phyloP scores from a whole-genome alignment of 2,113 vertebrate species.

The Oceanites oceanicus region DNA sequence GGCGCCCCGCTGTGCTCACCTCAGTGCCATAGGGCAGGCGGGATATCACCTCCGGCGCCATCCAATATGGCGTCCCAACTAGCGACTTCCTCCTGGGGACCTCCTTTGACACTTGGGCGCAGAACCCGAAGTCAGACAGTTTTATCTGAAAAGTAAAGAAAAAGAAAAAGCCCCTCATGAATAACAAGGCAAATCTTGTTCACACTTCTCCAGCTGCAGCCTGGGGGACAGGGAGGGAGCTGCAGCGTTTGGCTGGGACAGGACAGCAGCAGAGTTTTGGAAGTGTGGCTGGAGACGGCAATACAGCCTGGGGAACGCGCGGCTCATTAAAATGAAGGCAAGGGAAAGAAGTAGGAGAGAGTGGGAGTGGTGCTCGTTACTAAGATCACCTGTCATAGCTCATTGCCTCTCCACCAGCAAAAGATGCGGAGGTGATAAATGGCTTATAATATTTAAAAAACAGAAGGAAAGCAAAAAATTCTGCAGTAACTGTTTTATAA shows the following conservation, averaged over 20 bases:
- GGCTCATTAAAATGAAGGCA: neutral
- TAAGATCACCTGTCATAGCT: neutral
- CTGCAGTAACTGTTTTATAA: neutral
- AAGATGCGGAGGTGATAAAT: neutral
- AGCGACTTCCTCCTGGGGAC: conserved; percentile 97
- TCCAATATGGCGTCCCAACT: conserved; percentile 97
- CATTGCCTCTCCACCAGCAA: neutral
- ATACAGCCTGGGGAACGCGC: accelerated
- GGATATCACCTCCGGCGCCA: conserved; percentile 97
- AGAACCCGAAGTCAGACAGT: conserved; percentile 97
- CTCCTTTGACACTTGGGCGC: conserved; percentile 98
- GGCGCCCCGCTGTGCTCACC: conserved; percentile 62
- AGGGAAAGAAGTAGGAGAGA: neutral
- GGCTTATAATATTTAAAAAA: neutral
- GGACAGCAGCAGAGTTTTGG: neutral
- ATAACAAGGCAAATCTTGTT: neutral
- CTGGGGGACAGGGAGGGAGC: neutral
- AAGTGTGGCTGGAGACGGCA: neutral
- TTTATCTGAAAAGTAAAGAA: conserved; percentile 83
- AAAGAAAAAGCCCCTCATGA: neutral
- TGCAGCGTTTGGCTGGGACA: neutral
- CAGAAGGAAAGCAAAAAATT: neutral
- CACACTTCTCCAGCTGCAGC: neutral
- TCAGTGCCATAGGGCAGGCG: conserved; percentile 95
- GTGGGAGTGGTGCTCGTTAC: neutral